Evolutionary conservation across 2,888 invertebrate genomes (phyloP).

Genomic region (Cataglyphis cursor): DNA sequence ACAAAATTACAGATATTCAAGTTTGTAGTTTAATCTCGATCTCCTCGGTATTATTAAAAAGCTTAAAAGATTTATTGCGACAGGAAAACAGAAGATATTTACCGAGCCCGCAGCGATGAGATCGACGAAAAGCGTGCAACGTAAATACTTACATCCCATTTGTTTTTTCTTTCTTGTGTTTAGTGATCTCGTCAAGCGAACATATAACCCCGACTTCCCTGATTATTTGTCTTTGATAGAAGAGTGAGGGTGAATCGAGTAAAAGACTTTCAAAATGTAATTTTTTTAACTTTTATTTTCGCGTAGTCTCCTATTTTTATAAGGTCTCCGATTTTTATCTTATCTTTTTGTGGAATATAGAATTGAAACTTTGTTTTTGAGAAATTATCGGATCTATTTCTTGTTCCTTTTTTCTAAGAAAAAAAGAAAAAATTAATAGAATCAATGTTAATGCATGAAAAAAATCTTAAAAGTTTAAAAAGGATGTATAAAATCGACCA

Average conservation of each 20-base stretch:
- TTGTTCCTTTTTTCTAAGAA: not conserved
- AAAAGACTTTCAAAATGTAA: not conserved
- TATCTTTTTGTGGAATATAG: not conserved
- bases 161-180: constrained; percentile 44
- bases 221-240: constrained; percentile 64
- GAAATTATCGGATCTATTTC: not conserved
- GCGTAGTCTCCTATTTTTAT: constrained; percentile 2
- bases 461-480: not conserved
- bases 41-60: constrained; percentile 14
- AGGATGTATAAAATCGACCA: not conserved
- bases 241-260: not conserved
- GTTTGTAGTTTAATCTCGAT: not conserved
- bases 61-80: constrained; percentile 1
- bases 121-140: constrained; percentile 59
- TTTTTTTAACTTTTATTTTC: constrained; percentile 15
- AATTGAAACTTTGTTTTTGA: constrained; percentile 21
- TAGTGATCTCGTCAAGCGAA: constrained; percentile 61
- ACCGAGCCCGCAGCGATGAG: constrained; percentile 51
- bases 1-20: not conserved
- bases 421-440: not conserved
- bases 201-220: constrained; percentile 47
- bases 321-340: not conserved
- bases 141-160: constrained; percentile 64
- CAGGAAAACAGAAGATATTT: constrained; percentile 61
- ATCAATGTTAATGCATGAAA: not conserved